Conservation (phyloP, 2,113 vertebrate genomes). For the Picathartes gymnocephalus region DNA sequence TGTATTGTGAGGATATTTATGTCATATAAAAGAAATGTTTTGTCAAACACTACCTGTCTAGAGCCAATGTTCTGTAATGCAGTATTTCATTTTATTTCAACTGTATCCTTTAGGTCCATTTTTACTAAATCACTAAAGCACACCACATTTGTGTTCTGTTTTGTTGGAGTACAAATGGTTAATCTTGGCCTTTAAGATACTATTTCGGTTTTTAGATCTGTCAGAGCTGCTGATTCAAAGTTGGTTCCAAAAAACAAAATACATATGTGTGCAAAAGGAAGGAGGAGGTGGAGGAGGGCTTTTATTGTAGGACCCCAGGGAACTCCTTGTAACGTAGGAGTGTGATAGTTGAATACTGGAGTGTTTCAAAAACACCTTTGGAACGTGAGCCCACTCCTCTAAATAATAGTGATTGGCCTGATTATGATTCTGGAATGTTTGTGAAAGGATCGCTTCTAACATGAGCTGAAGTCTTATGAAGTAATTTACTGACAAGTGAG, state of each 20-base stretch:
- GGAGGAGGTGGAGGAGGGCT: neutral
- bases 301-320: constrained; percentile 28
- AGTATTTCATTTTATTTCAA: neutral
- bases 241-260: constrained; percentile 11
- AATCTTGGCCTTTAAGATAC: constrained; percentile 21
- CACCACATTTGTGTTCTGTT: neutral
- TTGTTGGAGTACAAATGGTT: neutral
- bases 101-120: neutral
- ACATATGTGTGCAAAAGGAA: neutral
- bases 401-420: constrained; percentile 31
- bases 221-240: neutral
- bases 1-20: neutral
- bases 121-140: neutral
- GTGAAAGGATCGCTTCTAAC: neutral
- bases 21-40: neutral
- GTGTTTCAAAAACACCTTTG: constrained; percentile 61
- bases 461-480: constrained; percentile 13
- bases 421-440: constrained; percentile 6
- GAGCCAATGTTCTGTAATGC: neutral
- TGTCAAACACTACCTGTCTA: neutral
- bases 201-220: constrained; percentile 11
- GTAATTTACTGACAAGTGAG: constrained; percentile 35
- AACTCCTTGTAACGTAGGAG: constrained; percentile 16
- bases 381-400: constrained; percentile 7
- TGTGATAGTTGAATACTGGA: constrained; percentile 46